phyloP scores from a whole-genome alignment of 2,797 vertebrate genomes.

The Tauraco hartlaubi region DNA sequence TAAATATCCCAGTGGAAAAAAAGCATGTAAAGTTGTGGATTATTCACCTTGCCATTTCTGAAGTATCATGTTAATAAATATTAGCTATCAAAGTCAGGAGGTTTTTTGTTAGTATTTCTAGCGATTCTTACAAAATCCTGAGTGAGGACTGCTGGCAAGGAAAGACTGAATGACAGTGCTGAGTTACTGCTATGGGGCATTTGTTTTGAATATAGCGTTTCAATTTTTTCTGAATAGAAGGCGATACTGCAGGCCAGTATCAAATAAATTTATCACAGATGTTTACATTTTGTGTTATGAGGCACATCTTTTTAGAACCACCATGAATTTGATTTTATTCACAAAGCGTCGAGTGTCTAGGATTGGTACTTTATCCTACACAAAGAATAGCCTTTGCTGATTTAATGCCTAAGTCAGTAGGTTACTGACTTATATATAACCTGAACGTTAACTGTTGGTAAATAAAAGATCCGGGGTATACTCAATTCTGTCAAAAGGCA shows the following conservation, averaged over 20 bases:
- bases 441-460: not conserved
- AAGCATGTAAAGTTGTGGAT: constrained; percentile 1
- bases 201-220: not conserved
- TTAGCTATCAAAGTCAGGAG: not conserved
- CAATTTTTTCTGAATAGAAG: not conserved
- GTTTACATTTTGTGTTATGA: not conserved
- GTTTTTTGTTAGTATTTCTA: not conserved
- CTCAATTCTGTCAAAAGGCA: not conserved
- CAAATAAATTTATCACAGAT: not conserved
- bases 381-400: not conserved
- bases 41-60: not conserved
- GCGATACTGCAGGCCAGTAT: not conserved
- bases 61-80: constrained; percentile 30
- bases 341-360: not conserved
- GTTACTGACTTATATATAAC: not conserved
- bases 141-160: not conserved
- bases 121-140: not conserved
- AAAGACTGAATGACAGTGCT: not conserved
- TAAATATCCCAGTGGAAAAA: not conserved
- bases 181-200: not conserved
- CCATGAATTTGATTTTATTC: not conserved
- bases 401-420: not conserved
- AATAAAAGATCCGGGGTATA: not conserved
- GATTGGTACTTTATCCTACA: not conserved
- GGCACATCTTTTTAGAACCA: not conserved